phyloP scores from a whole-genome alignment of 1,140 invertebrate species.

The Homarus americanus region DNA sequence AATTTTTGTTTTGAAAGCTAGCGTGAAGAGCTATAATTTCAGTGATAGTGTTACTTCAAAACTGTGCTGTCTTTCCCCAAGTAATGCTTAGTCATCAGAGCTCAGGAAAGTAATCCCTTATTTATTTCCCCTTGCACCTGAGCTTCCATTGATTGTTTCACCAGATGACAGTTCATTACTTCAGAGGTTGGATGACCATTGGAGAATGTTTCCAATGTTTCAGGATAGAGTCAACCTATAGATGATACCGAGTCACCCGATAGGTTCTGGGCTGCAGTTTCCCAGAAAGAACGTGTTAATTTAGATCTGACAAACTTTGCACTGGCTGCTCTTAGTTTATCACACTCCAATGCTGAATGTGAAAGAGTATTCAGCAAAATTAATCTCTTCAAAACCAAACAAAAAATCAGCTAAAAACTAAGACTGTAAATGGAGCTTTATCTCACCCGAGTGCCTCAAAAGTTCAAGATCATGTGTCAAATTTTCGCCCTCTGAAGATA shows the following conservation, averaged over 20 bases:
- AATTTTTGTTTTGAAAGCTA: background rate
- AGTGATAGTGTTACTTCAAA: conserved; percentile 27
- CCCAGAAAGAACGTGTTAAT: conserved; percentile 38
- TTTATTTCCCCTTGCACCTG: conserved; percentile 46
- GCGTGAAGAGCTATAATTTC: conserved; percentile 40
- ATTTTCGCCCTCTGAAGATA: conserved; percentile 36
- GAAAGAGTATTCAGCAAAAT: too few relatives aligned
- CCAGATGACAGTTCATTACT: conserved; percentile 40
- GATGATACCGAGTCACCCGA: conserved; percentile 39
- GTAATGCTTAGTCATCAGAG: conserved; percentile 34
- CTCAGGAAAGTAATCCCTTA: conserved; percentile 33
- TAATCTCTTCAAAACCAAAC: too few relatives aligned
- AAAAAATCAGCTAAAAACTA: conserved; percentile 14
- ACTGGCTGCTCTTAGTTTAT: conserved; percentile 42
- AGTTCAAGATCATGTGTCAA: conserved; percentile 44
- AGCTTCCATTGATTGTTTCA: conserved; percentile 50
- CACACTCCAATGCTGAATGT: conserved; percentile 58
- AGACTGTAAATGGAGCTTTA: conserved; percentile 34
- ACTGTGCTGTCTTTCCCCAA: conserved; percentile 40
- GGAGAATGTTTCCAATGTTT: conserved; percentile 57
- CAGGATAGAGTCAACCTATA: conserved; percentile 57
- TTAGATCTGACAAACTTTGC: conserved; percentile 51
- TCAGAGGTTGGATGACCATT: conserved; percentile 38
- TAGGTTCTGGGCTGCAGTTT: conserved; percentile 57
- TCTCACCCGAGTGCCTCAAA: conserved; percentile 49